These are phyloP conservation scores for Cyrtodaria siliqua DNA, from an alignment of 2,888 invertebrate species.

Conservation along the genomic window DNA sequence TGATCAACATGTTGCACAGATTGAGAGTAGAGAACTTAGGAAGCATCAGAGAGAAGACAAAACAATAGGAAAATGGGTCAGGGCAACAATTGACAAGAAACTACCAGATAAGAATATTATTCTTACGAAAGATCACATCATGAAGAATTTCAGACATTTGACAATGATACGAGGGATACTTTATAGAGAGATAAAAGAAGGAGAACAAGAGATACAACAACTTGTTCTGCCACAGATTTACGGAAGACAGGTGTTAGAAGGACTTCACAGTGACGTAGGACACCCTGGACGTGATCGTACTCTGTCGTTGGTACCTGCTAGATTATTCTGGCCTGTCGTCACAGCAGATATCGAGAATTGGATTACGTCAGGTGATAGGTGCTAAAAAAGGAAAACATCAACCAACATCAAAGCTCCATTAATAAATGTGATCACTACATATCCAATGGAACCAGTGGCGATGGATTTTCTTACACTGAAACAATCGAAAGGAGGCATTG, in stretches of 20 bases:
- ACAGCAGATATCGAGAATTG: no score
- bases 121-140: background rate
- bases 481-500: background rate
- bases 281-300: no score
- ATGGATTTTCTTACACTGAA: no score
- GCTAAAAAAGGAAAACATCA: no score
- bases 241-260: background rate
- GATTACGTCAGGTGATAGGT: no score
- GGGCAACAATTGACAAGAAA: background rate
- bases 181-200: conserved; percentile 7
- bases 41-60: no score
- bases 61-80: background rate
- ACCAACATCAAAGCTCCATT: no score
- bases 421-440: no score
- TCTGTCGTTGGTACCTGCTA: no score
- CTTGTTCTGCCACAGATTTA: background rate
- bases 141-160: conserved; percentile 12
- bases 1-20: background rate
- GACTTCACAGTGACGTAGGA: no score
- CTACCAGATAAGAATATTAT: background rate
- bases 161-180: conserved; percentile 23
- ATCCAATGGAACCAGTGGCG: no score
- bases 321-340: no score
- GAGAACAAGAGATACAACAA: conserved; percentile 1
- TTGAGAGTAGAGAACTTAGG: background rate